Percentiles rank a stretch among this genome's conserved stretches.
Evolutionary conservation across 2,113 vertebrate genomes (phyloP).

Genomic region (Protobothrops mucrosquamatus): DNA sequence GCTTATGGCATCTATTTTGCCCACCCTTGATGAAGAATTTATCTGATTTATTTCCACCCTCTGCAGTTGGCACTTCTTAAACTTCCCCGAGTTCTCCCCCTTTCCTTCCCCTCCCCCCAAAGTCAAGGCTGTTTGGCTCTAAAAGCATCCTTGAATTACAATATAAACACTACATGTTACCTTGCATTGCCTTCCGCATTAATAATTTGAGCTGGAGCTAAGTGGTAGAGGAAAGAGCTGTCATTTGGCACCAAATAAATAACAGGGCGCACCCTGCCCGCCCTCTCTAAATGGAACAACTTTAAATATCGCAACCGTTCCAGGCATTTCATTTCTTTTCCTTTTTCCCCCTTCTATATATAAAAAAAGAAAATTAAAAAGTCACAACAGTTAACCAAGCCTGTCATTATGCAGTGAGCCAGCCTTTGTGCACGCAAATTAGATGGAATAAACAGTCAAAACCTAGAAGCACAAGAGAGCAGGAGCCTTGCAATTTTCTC

Average conservation of each 20-base stretch:
- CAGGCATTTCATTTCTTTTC: not conserved
- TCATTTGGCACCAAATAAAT: not conserved
- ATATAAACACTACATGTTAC: not conserved
- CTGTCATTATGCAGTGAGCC: constrained; percentile 24
- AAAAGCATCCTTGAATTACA: not conserved
- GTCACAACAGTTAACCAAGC: constrained; percentile 58
- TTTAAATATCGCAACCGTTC: constrained; percentile 46
- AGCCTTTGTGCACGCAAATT: constrained; percentile 42
- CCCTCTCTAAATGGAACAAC: not conserved
- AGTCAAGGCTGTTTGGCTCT: not conserved
- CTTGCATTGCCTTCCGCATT: not conserved
- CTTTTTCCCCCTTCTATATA: not conserved
- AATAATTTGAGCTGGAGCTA: not conserved
- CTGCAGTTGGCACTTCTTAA: not conserved
- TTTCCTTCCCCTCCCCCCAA: not conserved
- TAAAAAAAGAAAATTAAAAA: constrained; percentile 27
- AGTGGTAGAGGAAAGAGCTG: too few species aligned
- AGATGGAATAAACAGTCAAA: constrained; percentile 38
- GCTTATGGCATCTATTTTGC: not conserved
- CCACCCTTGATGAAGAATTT: not conserved
- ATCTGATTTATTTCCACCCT: not conserved
- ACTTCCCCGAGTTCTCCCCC: not conserved
- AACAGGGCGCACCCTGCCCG: not conserved
- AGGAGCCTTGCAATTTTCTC: constrained; percentile 7
- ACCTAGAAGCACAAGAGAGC: not conserved